These are phyloP conservation scores for Peromyscus eremicus DNA, from an alignment of 2,797 vertebrate species.

Conservation along the genomic window DNA sequence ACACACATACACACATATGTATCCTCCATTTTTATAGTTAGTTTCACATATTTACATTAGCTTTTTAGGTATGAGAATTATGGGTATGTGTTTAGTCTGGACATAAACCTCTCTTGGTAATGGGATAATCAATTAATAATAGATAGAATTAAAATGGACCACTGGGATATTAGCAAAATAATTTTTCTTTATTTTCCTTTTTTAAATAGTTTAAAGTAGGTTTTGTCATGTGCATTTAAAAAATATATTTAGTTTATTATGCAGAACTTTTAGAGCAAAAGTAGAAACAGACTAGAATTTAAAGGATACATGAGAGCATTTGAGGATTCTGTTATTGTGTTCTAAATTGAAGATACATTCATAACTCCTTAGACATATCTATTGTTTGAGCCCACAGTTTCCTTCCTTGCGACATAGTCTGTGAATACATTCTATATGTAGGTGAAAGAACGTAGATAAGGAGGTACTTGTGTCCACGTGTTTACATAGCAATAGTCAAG, in stretches of 20 bases:
- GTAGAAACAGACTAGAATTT: background rate
- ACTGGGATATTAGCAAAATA: conserved; percentile 2
- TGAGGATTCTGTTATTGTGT: background rate
- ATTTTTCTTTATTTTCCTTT: background rate
- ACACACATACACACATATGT: background rate
- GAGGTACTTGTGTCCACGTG: background rate
- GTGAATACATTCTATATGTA: background rate
- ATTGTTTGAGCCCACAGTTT: background rate
- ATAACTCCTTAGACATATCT: background rate
- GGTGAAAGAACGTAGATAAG: background rate
- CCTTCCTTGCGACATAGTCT: background rate
- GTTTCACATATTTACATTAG: conserved; percentile 23
- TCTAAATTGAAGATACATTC: background rate
- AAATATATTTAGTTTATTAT: background rate
- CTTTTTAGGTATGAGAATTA: conserved; percentile 44
- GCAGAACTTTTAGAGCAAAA: background rate
- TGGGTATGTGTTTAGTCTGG: background rate
- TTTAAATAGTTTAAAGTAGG: background rate
- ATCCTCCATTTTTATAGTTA: background rate
- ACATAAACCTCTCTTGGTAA: background rate
- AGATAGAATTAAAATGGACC: background rate
- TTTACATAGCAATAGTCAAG: background rate
- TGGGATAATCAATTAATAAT: background rate
- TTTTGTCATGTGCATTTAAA: background rate
- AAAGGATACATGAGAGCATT: background rate